Evolutionary conservation across 2,113 vertebrate species (phyloP).

Genomic region (Aleadryas rufinucha): DNA sequence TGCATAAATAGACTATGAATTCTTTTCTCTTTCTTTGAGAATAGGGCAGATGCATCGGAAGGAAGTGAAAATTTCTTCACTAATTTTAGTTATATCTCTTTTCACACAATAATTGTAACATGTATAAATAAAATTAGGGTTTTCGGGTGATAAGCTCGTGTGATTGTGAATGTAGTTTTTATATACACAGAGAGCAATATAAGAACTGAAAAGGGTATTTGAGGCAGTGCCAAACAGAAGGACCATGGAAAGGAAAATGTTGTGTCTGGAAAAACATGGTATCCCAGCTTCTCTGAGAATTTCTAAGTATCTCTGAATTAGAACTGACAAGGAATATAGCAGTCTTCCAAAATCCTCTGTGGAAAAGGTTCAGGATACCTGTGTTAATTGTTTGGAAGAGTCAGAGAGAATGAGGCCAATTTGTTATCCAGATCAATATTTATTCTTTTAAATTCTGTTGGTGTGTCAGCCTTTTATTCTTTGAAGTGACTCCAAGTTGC

Average conservation of each 20-base stretch:
- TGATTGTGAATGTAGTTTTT: background rate
- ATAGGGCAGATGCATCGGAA: background rate
- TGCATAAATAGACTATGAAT: background rate
- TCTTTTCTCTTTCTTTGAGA: background rate
- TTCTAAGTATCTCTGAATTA: background rate
- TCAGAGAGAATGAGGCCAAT: background rate
- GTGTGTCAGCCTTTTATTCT: background rate
- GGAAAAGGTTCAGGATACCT: background rate
- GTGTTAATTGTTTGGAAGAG: background rate
- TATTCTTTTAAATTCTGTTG: background rate
- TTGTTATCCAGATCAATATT: background rate
- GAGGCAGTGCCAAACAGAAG: background rate
- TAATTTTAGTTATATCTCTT: background rate
- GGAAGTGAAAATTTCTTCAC: background rate
- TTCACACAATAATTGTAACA: background rate
- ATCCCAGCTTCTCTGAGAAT: background rate
- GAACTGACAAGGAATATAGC: background rate
- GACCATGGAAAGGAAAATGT: background rate
- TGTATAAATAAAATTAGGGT: background rate
- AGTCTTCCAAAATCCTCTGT: background rate
- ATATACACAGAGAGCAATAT: background rate
- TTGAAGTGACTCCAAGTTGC: background rate
- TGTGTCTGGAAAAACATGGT: background rate
- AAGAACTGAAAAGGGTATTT: background rate
- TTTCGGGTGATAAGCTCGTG: background rate